These are phyloP conservation scores for Volucella zonaria DNA, from an alignment of 2,888 invertebrate species.

Conservation along the genomic window DNA sequence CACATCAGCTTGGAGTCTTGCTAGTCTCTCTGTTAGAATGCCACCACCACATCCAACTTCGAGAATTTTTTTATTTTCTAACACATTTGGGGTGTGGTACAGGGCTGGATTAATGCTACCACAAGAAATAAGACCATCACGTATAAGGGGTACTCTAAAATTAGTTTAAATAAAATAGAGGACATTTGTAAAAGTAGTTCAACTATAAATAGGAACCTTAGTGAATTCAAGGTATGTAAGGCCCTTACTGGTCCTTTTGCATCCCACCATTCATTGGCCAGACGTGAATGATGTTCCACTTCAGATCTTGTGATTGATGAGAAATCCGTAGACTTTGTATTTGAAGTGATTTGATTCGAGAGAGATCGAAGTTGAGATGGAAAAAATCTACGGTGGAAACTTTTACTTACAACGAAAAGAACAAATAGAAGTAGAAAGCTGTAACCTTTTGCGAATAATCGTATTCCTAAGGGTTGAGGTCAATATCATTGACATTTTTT, in stretches of 20 bases:
- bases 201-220: slow-evolving; percentile 81
- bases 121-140: slow-evolving; percentile 87
- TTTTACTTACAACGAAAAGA: neutral
- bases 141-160: slow-evolving; percentile 87
- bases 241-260: slow-evolving; percentile 86
- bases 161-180: neutral
- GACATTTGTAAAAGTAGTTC: neutral
- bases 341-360: slow-evolving; percentile 23
- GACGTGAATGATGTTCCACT: slow-evolving; percentile 85
- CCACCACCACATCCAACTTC: slow-evolving; percentile 98
- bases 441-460: slow-evolving; percentile 24
- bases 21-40: slow-evolving; percentile 89
- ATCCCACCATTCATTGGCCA: slow-evolving; percentile 90
- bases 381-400: slow-evolving; percentile 21
- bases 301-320: slow-evolving; percentile 80
- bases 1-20: slow-evolving; percentile 90
- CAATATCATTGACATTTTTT: too few species aligned
- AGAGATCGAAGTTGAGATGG: slow-evolving; percentile 38
- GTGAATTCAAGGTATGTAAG: slow-evolving; percentile 90
- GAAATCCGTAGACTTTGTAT: neutral
- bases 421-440: neutral
- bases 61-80: slow-evolving; percentile 87
- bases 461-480: neutral
- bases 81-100: slow-evolving; percentile 84
- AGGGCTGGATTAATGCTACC: slow-evolving; percentile 80